Percentiles rank a stretch among this genome's conserved stretches.
These are phyloP conservation scores for Neolamprologus toae DNA, from an alignment of 2,113 vertebrate species.

Conservation along the genomic window DNA sequence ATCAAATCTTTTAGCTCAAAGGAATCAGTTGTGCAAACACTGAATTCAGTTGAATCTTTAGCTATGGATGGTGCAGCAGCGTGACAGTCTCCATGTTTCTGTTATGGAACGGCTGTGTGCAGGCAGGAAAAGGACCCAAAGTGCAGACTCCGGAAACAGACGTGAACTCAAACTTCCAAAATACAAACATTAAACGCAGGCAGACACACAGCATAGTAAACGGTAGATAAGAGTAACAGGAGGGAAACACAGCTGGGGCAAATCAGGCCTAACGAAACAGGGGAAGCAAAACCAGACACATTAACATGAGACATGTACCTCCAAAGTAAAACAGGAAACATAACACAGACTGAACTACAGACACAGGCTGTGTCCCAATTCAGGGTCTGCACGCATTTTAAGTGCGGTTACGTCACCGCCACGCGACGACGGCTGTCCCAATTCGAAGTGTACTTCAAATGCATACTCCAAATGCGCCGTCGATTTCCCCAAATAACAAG, in stretches of 20 bases:
- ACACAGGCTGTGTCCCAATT: fast-evolving
- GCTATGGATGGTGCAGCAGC: not conserved
- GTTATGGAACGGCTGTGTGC: not conserved
- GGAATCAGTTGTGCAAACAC: not conserved
- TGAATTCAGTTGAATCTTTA: not conserved
- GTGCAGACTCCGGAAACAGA: not conserved
- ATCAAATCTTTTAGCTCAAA: not conserved
- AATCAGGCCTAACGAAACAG: not conserved
- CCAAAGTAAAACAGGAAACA: not conserved
- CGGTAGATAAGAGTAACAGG: not conserved
- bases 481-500: too few species aligned
- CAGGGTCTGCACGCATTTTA: too few species aligned
- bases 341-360: not conserved
- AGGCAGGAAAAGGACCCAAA: not conserved
- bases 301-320: not conserved
- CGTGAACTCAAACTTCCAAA: not conserved
- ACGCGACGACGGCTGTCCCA: too few species aligned
- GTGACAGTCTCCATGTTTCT: not conserved
- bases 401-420: too few species aligned
- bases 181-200: not conserved
- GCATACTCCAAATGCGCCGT: too few species aligned
- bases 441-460: too few species aligned
- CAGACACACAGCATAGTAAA: not conserved
- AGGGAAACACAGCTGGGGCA: not conserved
- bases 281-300: not conserved